A percentile compares a stretch with the other conserved stretches of the same genome.
These are phyloP conservation scores for Malurus splendens DNA, from an alignment of 2,797 vertebrate species.

Conservation along the genomic window DNA sequence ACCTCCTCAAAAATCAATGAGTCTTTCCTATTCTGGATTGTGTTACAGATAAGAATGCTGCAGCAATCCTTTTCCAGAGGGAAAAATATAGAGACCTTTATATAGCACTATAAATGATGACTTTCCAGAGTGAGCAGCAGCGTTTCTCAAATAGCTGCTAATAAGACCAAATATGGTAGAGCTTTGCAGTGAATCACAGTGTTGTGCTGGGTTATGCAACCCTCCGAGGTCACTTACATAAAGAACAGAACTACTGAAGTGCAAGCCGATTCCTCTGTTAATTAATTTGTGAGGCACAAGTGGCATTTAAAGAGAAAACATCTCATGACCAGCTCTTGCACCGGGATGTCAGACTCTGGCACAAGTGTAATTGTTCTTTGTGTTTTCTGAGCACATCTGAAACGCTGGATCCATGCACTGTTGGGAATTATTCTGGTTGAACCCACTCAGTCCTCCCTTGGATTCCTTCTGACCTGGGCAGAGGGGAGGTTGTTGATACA, in stretches of 20 bases:
- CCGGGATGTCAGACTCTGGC: not conserved
- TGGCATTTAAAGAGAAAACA: not conserved
- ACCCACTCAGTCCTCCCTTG: not conserved
- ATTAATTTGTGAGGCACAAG: constrained; percentile 6
- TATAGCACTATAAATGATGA: constrained; percentile 62
- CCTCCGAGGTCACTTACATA: constrained; percentile 59
- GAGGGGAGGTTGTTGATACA: not conserved
- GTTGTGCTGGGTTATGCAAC: constrained; percentile 39
- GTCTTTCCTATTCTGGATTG: constrained; percentile 30
- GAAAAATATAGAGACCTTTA: constrained; percentile 57
- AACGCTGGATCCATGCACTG: not conserved
- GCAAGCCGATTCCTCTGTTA: constrained; percentile 10
- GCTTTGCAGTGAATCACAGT: constrained; percentile 49
- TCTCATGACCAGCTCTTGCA: not conserved
- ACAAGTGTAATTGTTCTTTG: not conserved
- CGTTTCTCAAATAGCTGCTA: constrained; percentile 57
- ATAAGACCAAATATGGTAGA: constrained; percentile 59
- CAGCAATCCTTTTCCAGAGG: constrained; percentile 32
- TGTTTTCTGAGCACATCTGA: not conserved
- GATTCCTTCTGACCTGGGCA: not conserved
- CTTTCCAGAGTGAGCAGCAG: constrained; percentile 35
- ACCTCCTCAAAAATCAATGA: constrained; percentile 45
- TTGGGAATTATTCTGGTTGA: not conserved
- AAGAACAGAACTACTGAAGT: constrained; percentile 33
- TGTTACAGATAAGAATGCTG: constrained; percentile 36